Percentiles rank a stretch among this genome's conserved stretches.
Evolutionary conservation across 2,113 vertebrate species (phyloP).

Genomic region (Sapajus apella): DNA sequence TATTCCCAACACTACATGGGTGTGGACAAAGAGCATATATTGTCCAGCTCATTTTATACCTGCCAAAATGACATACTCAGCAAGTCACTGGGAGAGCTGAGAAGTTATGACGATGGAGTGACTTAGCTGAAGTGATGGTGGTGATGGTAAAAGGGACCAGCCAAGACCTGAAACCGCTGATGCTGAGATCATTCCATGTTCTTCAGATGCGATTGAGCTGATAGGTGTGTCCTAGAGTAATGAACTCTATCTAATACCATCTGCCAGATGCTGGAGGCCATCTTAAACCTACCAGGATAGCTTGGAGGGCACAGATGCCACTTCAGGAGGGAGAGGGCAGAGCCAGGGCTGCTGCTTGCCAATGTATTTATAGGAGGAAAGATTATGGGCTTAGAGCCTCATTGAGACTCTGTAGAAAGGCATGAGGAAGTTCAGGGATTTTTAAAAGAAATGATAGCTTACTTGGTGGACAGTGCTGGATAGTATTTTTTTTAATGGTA

Average conservation of each 20-base stretch:
- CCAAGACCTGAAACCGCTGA: neutral
- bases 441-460: neutral
- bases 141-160: neutral
- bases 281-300: neutral
- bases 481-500: neutral
- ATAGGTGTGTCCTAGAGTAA: neutral
- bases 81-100: neutral
- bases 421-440: neutral
- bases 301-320: neutral
- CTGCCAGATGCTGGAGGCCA: neutral
- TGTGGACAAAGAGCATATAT: neutral
- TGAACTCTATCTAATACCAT: rapidly evolving
- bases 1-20: neutral
- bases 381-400: neutral
- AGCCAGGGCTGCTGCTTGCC: neutral
- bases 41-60: neutral
- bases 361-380: neutral
- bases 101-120: neutral
- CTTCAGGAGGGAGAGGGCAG: neutral
- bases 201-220: neutral
- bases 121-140: neutral
- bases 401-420: neutral
- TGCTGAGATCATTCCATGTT: neutral
- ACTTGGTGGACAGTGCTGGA: neutral
- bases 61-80: neutral